phyloP scores from a whole-genome alignment of 2,113 vertebrate genomes.

The Rhinichthys klamathensis region DNA sequence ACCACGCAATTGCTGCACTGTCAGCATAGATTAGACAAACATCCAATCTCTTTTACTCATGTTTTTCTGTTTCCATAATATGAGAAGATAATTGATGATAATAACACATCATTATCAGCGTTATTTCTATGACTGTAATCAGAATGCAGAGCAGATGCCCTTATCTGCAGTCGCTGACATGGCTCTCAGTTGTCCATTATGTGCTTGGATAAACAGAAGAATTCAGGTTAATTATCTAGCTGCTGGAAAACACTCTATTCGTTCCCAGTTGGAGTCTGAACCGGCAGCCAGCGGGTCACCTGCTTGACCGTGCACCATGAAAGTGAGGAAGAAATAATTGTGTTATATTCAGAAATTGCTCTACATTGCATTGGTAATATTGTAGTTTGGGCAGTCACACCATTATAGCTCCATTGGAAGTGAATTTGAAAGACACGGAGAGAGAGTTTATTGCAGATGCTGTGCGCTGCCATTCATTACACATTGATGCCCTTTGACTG shows the following conservation, averaged over 20 bases:
- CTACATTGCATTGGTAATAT: constrained; percentile 7
- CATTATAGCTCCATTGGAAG: constrained; percentile 27
- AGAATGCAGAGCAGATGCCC: constrained; percentile 47
- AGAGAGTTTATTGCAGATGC: constrained; percentile 48
- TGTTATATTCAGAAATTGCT: constrained; percentile 13
- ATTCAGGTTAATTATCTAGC: constrained; percentile 74
- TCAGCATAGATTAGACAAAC: constrained; percentile 16
- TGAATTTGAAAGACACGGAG: constrained; percentile 8
- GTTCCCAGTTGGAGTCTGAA: constrained; percentile 64
- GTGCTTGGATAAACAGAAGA: constrained; percentile 66
- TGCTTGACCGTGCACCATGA: constrained; percentile 60
- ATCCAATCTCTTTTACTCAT: constrained; percentile 16
- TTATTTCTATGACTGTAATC: constrained; percentile 25
- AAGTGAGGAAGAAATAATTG: constrained; percentile 52
- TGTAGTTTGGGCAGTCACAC: constrained; percentile 18
- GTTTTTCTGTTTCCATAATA: constrained; percentile 3
- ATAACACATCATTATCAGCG: constrained; percentile 31
- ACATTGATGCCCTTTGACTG: constrained; percentile 60
- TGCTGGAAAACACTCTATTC: constrained; percentile 59
- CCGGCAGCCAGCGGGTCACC: constrained; percentile 55
- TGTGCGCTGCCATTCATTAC: constrained; percentile 67
- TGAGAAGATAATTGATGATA: constrained; percentile 38
- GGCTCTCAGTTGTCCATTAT: constrained; percentile 64
- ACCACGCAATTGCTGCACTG: background rate
- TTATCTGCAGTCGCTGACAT: constrained; percentile 47